Conservation (phyloP, 2,888 invertebrate genomes). For the Lymantria dispar region DNA sequence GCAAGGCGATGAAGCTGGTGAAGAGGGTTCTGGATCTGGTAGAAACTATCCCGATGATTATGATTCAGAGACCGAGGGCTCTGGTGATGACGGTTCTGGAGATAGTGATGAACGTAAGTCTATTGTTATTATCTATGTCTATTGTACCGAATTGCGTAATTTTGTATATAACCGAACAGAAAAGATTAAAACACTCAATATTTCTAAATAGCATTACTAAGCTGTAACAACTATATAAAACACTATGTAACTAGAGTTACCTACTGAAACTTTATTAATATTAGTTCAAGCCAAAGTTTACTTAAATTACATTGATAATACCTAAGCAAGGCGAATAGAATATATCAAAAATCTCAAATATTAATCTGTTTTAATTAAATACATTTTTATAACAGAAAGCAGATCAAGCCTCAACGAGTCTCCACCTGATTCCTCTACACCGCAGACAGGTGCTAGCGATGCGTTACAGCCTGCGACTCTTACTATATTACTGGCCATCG, state of each 20-base stretch:
- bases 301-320: too few species aligned
- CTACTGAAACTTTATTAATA: too few species aligned
- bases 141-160: too few species aligned
- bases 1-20: constrained; percentile 83
- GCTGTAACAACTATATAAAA: too few species aligned
- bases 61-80: constrained; percentile 70
- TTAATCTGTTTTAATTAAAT: too few species aligned
- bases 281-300: too few species aligned
- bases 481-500: constrained; percentile 32
- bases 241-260: too few species aligned
- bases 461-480: constrained; percentile 32
- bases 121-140: background rate
- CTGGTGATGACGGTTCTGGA: constrained; percentile 75
- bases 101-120: constrained; percentile 53
- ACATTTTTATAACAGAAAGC: constrained; percentile 27
- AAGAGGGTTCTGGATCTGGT: constrained; percentile 83
- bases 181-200: too few species aligned
- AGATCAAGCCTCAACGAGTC: constrained; percentile 41
- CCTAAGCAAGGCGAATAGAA: too few species aligned
- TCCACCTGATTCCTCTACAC: constrained; percentile 52
- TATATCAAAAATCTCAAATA: too few species aligned
- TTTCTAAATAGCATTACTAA: too few species aligned
- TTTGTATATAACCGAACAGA: too few species aligned
- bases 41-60: constrained; percentile 77
- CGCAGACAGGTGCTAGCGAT: constrained; percentile 43